phyloP scores from a whole-genome alignment of 2,888 invertebrate genomes.

The Epinotia ramella region DNA sequence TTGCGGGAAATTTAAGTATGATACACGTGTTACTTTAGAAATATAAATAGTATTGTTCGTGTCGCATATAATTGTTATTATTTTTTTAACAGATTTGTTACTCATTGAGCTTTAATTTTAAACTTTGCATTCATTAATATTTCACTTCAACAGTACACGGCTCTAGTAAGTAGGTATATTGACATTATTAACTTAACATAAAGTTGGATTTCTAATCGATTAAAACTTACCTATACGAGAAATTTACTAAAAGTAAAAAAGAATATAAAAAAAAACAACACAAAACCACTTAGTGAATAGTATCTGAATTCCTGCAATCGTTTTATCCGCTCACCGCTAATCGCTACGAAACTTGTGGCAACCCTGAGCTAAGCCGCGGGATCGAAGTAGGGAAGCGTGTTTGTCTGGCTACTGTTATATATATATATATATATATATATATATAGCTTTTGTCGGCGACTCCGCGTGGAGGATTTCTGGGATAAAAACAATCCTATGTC shows the following conservation, averaged over 20 bases:
- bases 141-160: background rate
- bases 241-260: background rate
- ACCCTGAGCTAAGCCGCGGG: conserved; percentile 57
- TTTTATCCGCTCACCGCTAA: conserved; percentile 8
- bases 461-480: too few species aligned
- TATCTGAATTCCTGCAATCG: conserved; percentile 1
- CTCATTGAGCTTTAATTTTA: too few species aligned
- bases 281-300: conserved; percentile 2
- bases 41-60: conserved; percentile 3
- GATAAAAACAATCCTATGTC: too few species aligned
- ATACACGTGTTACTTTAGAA: background rate
- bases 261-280: background rate
- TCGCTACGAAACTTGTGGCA: conserved; percentile 50
- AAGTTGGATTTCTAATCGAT: too few species aligned
- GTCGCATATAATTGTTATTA: background rate
- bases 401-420: conserved; percentile 62
- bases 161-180: background rate
- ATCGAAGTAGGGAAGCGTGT: conserved; percentile 72
- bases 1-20: background rate
- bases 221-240: background rate
- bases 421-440: background rate
- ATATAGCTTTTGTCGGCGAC: too few species aligned
- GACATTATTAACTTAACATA: too few species aligned
- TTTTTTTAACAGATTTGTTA: too few species aligned
- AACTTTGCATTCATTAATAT: too few species aligned